Evolutionary conservation across 1,140 invertebrate genomes (phyloP), one percentile per base, ranked within the genome.

Genomic region (Drosophila bocki): DNA sequence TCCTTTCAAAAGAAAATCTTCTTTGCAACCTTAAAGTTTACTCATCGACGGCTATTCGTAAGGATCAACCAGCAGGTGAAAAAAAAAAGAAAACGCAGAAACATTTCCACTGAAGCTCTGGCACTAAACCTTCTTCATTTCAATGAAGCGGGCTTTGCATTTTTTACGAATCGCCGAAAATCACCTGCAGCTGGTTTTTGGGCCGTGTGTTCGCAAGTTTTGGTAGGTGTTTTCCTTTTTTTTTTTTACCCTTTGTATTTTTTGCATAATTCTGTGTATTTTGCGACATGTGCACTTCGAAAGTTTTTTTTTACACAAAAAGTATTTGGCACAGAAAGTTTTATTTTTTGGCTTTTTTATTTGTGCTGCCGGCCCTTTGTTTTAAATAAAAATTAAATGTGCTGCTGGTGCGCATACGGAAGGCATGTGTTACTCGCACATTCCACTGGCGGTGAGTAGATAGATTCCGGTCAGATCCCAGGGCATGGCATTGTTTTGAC

Each of bases 161-260:
- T 76, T 87, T 80, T 78, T 78, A 70, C 45, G 48, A 78, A 61
- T 75, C 69, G 59, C 32, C 67, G 69, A 75, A 78, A 80, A 80
- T 87, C 84, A 87, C 84, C 84, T 87, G 80, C 84, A 88, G 84
- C 80, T 87, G 84, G 78, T 53, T 70, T 78, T 69, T 54, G 64
- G 29, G 56, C 63, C 59, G 67, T 76, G 65, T 75, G 72, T 50
- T 54, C 32, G 54, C 74, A 29, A 77, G 68, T 80, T 77, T 69
- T 67, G 62, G 48, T 39, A 60, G 59, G 58, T 79, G 51, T 63
- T 72, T 79, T 13, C 26, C 26, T 26, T 54, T 63, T 41, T 8
- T 8, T 41, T 60, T 76, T 37, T 51, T 45, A 19, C 13, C 4
- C 13, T 15, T 74, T 63, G 39, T 19, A 26, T 9, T 57, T 68